Base-by-base conservation (phyloP, 1,140 invertebrate species). In the Drosophila teissieri region DNA sequence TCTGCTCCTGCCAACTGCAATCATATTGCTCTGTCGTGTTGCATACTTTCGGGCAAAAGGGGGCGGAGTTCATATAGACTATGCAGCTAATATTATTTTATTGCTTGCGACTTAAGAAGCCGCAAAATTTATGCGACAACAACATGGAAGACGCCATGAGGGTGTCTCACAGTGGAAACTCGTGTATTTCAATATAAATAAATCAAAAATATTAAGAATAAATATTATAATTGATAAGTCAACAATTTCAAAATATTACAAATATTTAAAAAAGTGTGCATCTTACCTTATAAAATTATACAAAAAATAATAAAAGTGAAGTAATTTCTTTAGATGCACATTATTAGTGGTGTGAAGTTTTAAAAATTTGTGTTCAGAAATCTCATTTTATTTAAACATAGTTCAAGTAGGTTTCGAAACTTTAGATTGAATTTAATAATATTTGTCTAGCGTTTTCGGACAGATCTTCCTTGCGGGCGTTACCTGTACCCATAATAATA, bases 51-150 rank as follows among this genome's bases (percentile, higher is more conserved):
- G 27, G 82, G 83, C 60, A 27, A 40, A 5, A 1, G 15, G 15
- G 44, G 15, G 15, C 31, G 46, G 34, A 44, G 56, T 53, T 62
- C 62, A 56, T 52, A 73, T 49, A 73, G 72, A 77, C 76, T 76
- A 88, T 85, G 85, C 84, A 89, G 84, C 84, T 89, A 89, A 89
- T 89, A 89, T 89, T 89, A 89, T 89, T 89, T 89, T 89, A 89
- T 89, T 89, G 84, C 84, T 80, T 89, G 84, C 80, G 84, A 89
- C 84, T 89, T 89, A 89, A 89, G 84, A 89, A 89, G 84, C 84
- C 84, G 80, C 84, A 89, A 89, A 89, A 89, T 89, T 89, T 89
- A 89, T 89, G 84, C 84, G 84, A 89, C 85, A 90, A 89, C 80
- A 89, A 89, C 80, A 84, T 79, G 79, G 44, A 40, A 54, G 40